Evolutionary conservation across 2,797 vertebrate species (phyloP).

Genomic region (Emydoidea blandingii): DNA sequence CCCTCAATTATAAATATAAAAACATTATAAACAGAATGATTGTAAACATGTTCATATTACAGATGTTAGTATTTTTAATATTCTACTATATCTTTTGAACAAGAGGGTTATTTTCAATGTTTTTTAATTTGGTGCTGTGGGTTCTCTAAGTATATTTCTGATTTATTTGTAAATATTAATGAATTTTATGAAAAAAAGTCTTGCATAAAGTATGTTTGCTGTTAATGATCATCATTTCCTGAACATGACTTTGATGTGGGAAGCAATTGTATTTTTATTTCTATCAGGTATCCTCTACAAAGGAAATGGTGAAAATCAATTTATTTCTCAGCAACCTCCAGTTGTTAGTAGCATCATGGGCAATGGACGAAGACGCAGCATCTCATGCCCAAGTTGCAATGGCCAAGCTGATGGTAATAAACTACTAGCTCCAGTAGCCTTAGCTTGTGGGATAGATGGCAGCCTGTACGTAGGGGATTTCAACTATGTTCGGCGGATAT

Average conservation of each 20-base stretch:
- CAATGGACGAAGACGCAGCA: constrained; percentile 96
- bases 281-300: constrained; percentile 95
- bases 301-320: constrained; percentile 97
- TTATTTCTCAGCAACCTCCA: constrained; percentile 96
- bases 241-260: not conserved
- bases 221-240: not conserved
- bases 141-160: not conserved
- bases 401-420: constrained; percentile 98
- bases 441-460: constrained; percentile 95
- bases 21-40: not conserved
- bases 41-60: not conserved
- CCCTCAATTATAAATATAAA: not conserved
- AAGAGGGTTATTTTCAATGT: not conserved
- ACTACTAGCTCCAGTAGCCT: constrained; percentile 93
- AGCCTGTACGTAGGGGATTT: constrained; percentile 98
- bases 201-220: not conserved
- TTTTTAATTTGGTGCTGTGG: not conserved
- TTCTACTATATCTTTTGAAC: not conserved
- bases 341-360: constrained; percentile 98
- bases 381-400: constrained; percentile 98
- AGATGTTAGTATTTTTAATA: not conserved
- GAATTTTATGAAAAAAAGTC: not conserved
- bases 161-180: not conserved
- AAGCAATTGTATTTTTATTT: not conserved
- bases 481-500: constrained; percentile 97